phyloP scores from a whole-genome alignment of 2,797 vertebrate genomes.

The Dendrocincla fuliginosa region DNA sequence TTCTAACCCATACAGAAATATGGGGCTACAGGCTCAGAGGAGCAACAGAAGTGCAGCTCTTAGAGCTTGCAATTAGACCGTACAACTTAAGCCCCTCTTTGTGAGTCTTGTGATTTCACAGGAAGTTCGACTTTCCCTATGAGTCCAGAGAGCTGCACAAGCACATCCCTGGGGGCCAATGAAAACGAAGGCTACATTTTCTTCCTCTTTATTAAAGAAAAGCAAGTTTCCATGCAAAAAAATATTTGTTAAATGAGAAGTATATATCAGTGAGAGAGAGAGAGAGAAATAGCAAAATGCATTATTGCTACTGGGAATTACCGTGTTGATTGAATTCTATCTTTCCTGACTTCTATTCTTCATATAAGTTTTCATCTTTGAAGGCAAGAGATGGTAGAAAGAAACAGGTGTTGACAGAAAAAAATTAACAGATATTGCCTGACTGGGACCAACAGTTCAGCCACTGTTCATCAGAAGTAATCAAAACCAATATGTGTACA shows the following conservation, averaged over 20 bases:
- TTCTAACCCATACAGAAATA: not conserved
- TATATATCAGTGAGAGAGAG: not conserved
- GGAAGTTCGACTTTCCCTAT: not conserved
- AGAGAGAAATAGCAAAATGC: not conserved
- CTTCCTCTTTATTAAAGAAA: not conserved
- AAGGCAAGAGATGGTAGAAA: not conserved
- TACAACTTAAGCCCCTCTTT: not conserved
- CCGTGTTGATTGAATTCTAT: not conserved
- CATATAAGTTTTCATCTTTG: not conserved
- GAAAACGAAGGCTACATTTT: not conserved
- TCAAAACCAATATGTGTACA: not conserved
- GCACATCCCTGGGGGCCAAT: not conserved
- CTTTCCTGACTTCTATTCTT: not conserved
- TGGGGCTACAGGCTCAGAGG: not conserved
- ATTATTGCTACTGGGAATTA: conserved; percentile 24
- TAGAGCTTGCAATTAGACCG: not conserved
- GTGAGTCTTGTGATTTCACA: not conserved
- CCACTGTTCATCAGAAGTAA: not conserved
- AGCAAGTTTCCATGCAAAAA: not conserved
- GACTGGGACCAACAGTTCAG: not conserved
- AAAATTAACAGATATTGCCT: not conserved
- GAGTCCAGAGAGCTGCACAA: not conserved
- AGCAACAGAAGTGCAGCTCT: not conserved
- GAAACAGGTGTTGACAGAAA: not conserved
- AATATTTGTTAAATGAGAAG: not conserved